Conservation (phyloP, 1,140 invertebrate genomes). For the Euura saliciscinereae region DNA sequence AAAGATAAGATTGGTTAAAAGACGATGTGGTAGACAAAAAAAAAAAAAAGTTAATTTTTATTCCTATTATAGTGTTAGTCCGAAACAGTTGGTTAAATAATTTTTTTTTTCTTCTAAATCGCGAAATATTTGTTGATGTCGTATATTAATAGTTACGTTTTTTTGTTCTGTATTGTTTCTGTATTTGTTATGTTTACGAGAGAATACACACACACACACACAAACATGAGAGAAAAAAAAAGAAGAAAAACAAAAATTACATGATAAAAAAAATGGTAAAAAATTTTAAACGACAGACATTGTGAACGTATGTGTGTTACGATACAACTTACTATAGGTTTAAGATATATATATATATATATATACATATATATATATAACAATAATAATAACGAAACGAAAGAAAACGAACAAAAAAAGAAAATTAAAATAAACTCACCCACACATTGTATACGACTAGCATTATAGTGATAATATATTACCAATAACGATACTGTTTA, state of each 20-base stretch:
- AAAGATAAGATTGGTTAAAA: no score
- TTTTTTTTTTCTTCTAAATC: neutral
- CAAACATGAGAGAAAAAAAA: neutral
- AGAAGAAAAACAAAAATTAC: conserved; percentile 10
- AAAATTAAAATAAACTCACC: conserved; percentile 37
- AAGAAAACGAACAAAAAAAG: conserved; percentile 13
- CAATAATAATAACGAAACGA: neutral
- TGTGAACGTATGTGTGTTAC: conserved; percentile 58
- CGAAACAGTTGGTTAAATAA: no score
- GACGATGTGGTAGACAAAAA: no score
- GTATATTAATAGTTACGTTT: conserved; percentile 34
- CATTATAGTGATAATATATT: conserved; percentile 62
- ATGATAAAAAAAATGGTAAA: conserved; percentile 8
- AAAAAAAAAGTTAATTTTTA: no score
- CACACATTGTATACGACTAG: conserved; percentile 62
- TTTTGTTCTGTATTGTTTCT: conserved; percentile 34
- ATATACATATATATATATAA: no score
- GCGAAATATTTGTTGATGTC: conserved; percentile 37
- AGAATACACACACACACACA: conserved; percentile 19
- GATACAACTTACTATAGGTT: conserved; percentile 47
- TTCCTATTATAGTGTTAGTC: no score
- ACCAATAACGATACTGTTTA: conserved; percentile 61
- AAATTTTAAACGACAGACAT: conserved; percentile 36
- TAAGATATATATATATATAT: no score
- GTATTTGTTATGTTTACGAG: conserved; percentile 37